phyloP scores from a whole-genome alignment of 2,113 vertebrate species.

The Eptatretus burgeri region DNA sequence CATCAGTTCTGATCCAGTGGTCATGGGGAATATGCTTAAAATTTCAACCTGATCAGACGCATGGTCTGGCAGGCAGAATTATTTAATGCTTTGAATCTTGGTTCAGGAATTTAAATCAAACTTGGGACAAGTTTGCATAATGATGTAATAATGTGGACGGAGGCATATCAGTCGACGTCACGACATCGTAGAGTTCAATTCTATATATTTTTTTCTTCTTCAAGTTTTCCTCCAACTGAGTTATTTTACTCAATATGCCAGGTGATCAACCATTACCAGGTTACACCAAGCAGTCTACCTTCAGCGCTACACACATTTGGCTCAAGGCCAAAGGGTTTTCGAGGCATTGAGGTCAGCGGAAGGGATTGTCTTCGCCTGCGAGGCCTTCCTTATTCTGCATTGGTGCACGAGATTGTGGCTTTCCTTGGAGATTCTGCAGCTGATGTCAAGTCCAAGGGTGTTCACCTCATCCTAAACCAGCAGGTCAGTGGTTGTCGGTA shows the following conservation, averaged over 20 bases:
- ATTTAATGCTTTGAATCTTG: no score
- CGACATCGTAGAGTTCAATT: no score
- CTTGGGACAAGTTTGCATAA: no score
- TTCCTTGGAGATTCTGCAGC: constrained; percentile 61
- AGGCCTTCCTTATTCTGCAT: constrained; percentile 60
- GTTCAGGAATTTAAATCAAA: no score
- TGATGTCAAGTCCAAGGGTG: constrained; percentile 74
- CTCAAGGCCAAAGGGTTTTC: constrained; percentile 35
- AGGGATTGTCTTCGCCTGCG: constrained; percentile 59
- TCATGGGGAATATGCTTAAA: no score
- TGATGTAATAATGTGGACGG: no score
- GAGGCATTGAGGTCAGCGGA: constrained; percentile 25
- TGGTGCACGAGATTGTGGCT: constrained; percentile 70
- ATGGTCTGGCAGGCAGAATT: no score
- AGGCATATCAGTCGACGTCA: no score
- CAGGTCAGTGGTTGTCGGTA: constrained; percentile 25
- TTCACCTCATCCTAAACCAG: constrained; percentile 92
- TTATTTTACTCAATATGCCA: constrained; percentile 12
- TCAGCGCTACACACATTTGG: constrained; percentile 29
- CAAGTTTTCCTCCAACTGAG: no score
- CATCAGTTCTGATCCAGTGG: no score
- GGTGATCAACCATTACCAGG: constrained; percentile 72
- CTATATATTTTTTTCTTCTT: no score
- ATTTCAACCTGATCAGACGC: no score
- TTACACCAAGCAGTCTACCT: constrained; percentile 36